These are phyloP conservation scores for Riptortus pedestris DNA, from an alignment of 1,140 invertebrate species.

Conservation along the genomic window DNA sequence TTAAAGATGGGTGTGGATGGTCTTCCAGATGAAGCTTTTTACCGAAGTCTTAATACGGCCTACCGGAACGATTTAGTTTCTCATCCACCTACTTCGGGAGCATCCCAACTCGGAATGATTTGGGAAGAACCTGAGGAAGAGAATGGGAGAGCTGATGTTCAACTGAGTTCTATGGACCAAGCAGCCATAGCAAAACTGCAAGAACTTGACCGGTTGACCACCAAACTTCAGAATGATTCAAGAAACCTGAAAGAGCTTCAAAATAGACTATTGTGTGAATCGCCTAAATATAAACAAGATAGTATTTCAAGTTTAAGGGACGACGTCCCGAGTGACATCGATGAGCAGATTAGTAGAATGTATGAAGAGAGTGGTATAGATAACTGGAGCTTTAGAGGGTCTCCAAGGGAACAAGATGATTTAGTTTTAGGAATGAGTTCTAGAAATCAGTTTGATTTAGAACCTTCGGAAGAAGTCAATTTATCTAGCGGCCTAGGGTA, in stretches of 20 bases:
- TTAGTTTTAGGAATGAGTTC: slow-evolving; percentile 13
- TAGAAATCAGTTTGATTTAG: slow-evolving; percentile 17
- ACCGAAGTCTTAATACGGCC: slow-evolving; percentile 74
- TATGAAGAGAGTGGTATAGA: slow-evolving; percentile 53
- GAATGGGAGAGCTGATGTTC: slow-evolving; percentile 35
- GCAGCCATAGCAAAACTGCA: slow-evolving; percentile 64
- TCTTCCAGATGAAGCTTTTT: slow-evolving; percentile 74
- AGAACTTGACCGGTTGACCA: slow-evolving; percentile 61
- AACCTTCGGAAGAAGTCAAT: slow-evolving; percentile 10
- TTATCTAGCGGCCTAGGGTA: slow-evolving; percentile 14
- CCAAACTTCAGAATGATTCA: slow-evolving; percentile 65
- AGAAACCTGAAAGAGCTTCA: slow-evolving; percentile 64
- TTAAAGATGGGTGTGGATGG: slow-evolving; percentile 40
- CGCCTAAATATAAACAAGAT: slow-evolving; percentile 42
- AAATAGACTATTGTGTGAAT: slow-evolving; percentile 48
- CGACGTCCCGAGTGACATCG: slow-evolving; percentile 54
- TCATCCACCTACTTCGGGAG: slow-evolving; percentile 41
- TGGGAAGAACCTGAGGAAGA: slow-evolving; percentile 55
- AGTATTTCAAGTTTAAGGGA: slow-evolving; percentile 41
- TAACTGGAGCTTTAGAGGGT: slow-evolving; percentile 53
- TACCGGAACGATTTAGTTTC: slow-evolving; percentile 67
- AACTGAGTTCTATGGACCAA: slow-evolving; percentile 62
- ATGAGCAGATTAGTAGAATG: slow-evolving; percentile 56
- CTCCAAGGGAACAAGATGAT: slow-evolving; percentile 11
- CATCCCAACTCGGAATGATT: slow-evolving; percentile 66